Percentiles rank a stretch among this genome's conserved stretches.
These are phyloP conservation scores for Gortyna flavago DNA, from an alignment of 2,888 invertebrate genomes.

Conservation along the genomic window DNA sequence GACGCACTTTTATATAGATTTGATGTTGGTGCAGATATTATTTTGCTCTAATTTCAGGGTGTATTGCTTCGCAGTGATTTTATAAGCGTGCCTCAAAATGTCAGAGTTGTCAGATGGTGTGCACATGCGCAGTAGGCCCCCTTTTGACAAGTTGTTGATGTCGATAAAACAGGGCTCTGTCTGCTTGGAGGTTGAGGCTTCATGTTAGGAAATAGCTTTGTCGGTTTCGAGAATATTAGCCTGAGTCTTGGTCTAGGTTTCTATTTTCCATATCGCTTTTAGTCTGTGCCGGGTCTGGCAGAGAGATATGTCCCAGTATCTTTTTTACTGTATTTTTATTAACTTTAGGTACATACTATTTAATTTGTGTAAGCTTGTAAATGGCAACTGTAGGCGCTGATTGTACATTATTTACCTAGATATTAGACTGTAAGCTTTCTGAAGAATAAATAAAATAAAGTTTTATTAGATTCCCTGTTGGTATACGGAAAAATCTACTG, in stretches of 20 bases:
- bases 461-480: background rate
- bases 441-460: background rate
- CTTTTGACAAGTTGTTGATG: slow-evolving; percentile 79
- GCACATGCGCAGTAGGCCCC: slow-evolving; percentile 79
- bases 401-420: background rate
- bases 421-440: background rate
- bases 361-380: background rate
- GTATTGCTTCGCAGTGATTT: slow-evolving; percentile 79
- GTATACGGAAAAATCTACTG: background rate
- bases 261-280: background rate
- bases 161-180: slow-evolving; percentile 81
- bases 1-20: slow-evolving; percentile 48
- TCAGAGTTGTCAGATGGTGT: slow-evolving; percentile 80
- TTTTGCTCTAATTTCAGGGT: slow-evolving; percentile 76
- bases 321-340: background rate
- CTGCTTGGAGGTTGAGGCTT: slow-evolving; percentile 16
- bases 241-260: background rate
- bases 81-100: slow-evolving; percentile 81
- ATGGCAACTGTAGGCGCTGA: background rate
- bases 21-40: slow-evolving; percentile 62
- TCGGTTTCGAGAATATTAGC: slow-evolving; percentile 13
- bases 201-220: slow-evolving; percentile 37
- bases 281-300: background rate
- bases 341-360: background rate
- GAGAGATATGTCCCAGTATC: background rate